Conservation (phyloP, 2,113 vertebrate genomes). For the Triplophysa tibetana region DNA sequence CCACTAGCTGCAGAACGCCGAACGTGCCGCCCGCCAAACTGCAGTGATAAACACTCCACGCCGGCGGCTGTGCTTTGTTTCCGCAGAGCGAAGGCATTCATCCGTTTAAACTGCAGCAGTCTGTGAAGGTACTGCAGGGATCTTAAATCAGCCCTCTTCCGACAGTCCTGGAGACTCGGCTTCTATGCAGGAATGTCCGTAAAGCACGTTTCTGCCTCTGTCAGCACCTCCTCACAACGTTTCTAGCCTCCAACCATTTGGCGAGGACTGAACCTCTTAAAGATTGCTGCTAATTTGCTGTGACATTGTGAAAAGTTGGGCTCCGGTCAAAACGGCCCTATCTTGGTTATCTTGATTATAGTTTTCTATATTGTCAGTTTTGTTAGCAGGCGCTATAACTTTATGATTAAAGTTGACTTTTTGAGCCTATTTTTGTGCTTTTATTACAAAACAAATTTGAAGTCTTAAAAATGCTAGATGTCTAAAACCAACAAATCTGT, state of each 20-base stretch:
- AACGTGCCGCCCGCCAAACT: constrained; percentile 32
- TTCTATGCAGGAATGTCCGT: constrained; percentile 27
- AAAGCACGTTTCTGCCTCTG: constrained; percentile 21
- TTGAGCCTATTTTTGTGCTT: background rate
- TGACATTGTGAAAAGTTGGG: constrained; percentile 45
- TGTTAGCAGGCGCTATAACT: constrained; percentile 29
- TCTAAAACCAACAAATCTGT: too few species aligned
- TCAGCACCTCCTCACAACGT: constrained; percentile 25
- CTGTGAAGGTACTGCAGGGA: constrained; percentile 32
- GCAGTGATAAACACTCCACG: constrained; percentile 41
- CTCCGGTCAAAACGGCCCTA: constrained; percentile 12
- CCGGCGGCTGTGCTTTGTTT: constrained; percentile 28
- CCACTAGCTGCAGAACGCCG: constrained; percentile 24
- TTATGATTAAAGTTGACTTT: background rate
- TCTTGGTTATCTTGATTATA: constrained; percentile 28
- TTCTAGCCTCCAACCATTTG: constrained; percentile 14
- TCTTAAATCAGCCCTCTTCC: constrained; percentile 40
- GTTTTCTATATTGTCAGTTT: constrained; percentile 37
- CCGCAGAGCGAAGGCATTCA: constrained; percentile 34
- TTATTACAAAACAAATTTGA: background rate
- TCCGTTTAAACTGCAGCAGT: constrained; percentile 32
- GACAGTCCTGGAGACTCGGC: constrained; percentile 25
- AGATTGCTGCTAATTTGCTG: constrained; percentile 46
- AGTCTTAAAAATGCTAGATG: too few species aligned
- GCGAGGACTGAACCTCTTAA: constrained; percentile 35